Conservation (phyloP, 2,888 invertebrate species). For the Amphipoea oculea region DNA sequence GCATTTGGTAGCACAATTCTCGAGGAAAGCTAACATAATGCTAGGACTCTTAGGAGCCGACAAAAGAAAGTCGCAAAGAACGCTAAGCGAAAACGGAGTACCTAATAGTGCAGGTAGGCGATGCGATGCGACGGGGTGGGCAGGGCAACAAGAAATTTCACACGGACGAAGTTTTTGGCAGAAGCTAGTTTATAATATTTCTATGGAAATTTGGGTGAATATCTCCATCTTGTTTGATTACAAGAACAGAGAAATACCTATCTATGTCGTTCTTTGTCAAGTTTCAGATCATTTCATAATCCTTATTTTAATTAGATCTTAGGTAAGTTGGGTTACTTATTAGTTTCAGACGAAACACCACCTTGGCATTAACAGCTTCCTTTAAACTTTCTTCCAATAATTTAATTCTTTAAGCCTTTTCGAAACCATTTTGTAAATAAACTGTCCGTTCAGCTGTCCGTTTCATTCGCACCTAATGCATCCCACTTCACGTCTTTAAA, state of each 20-base stretch:
- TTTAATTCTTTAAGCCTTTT: conserved; percentile 27
- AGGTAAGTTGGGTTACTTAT: too few relatives aligned
- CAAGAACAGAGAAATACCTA: neutral
- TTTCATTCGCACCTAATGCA: conserved; percentile 38
- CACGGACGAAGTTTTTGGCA: too few relatives aligned
- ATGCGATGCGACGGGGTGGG: too few relatives aligned
- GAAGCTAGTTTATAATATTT: too few relatives aligned
- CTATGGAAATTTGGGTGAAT: too few relatives aligned
- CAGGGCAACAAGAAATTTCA: too few relatives aligned
- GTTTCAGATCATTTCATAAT: neutral
- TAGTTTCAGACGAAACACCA: neutral
- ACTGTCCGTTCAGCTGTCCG: conserved; percentile 29
- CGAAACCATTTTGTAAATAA: conserved; percentile 16
- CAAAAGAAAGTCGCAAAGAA: too few relatives aligned
- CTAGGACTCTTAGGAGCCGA: too few relatives aligned
- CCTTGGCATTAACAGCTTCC: neutral
- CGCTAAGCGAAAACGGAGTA: too few relatives aligned
- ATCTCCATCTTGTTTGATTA: neutral
- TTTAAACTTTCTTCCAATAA: neutral
- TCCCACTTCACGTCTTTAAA: conserved; percentile 14
- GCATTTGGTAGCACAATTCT: too few relatives aligned
- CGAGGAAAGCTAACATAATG: too few relatives aligned
- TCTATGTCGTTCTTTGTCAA: neutral
- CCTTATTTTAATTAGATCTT: neutral
- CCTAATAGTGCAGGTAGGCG: too few relatives aligned